Percentiles rank a stretch among this genome's conserved stretches.
phyloP scores from a whole-genome alignment of 1,140 invertebrate species.

The Elysia chlorotica region DNA sequence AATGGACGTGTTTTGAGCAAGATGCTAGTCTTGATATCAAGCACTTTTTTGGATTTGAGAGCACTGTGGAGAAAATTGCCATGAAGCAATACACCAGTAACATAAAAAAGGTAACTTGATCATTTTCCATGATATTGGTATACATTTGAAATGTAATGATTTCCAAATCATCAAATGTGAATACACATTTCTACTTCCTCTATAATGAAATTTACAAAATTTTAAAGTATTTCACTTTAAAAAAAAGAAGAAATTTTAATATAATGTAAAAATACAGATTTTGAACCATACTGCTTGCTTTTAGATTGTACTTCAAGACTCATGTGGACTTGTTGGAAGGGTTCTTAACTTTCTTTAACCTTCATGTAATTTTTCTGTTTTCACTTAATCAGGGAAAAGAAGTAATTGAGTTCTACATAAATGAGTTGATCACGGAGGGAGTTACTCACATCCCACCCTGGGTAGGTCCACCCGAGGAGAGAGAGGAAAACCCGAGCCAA shows the following conservation, averaged over 20 bases:
- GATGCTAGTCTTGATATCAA: conserved; percentile 91
- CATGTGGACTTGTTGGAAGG: no score
- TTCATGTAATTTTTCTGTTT: not conserved
- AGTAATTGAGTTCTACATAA: conserved; percentile 92
- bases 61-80: conserved; percentile 92
- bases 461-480: conserved; percentile 25
- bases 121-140: no score
- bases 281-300: no score
- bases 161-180: no score
- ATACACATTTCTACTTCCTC: no score
- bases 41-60: conserved; percentile 96
- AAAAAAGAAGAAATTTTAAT: no score
- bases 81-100: conserved; percentile 96
- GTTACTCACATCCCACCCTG: conserved; percentile 70
- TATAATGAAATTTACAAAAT: no score
- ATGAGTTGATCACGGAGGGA: conserved; percentile 79
- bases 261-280: no score
- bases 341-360: no score
- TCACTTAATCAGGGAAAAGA: conserved; percentile 81
- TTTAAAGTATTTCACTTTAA: no score
- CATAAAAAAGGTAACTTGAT: conserved; percentile 76
- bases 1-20: conserved; percentile 98
- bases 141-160: no score
- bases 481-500: conserved; percentile 42
- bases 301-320: no score